Base-by-base conservation (phyloP, 2,113 vertebrate genomes). In the Hiodon tergisus region DNA sequence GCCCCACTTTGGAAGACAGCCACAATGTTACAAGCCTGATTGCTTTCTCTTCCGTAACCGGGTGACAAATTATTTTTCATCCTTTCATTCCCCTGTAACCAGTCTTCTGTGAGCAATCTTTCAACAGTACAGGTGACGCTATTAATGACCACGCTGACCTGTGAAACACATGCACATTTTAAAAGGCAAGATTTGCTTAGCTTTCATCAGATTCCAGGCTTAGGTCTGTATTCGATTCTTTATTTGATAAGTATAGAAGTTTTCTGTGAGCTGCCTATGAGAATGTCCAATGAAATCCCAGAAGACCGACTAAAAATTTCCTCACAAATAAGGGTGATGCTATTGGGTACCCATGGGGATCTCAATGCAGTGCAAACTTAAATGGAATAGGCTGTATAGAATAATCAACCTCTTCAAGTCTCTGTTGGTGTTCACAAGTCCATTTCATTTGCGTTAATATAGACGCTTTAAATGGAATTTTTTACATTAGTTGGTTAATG, bases 401-500 rank as follows among this genome's bases (percentile, higher is more conserved):
- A 13, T 3, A 14, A n/a, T n/a, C n/a, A n/a, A 67, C 55, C 57
- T 69, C 53, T 50, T 51, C 14, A 14, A 50, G 70, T 60, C 55
- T 50, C 31, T 74, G 53, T 68, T 46, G 67, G 47, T 50, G 46
- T 67, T 55, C 73, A 75, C 58, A 68, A 67, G 68, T 68, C 73
- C 65, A 67, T 67, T 65, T 67, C 55, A 13, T 47, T 53, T 66
- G 61, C 14, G 51, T 67, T 47, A 52, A 57, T 67, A 74, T 67
- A 67, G 73, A 58, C 54, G 54, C 63, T 59, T 54, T 67, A 63
- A 57, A 59, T 59, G 58, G 65, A 75, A 71, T 58, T 46, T 67
- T 68, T 68, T 67, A 75, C 55, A 66, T 67, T 59, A 61, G 53
- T 51, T 75, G 65, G 65, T 68, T 75, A 75, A 4, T 67, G 67